phyloP scores from a whole-genome alignment of 2,797 vertebrate genomes.

The Mastacembelus armatus region DNA sequence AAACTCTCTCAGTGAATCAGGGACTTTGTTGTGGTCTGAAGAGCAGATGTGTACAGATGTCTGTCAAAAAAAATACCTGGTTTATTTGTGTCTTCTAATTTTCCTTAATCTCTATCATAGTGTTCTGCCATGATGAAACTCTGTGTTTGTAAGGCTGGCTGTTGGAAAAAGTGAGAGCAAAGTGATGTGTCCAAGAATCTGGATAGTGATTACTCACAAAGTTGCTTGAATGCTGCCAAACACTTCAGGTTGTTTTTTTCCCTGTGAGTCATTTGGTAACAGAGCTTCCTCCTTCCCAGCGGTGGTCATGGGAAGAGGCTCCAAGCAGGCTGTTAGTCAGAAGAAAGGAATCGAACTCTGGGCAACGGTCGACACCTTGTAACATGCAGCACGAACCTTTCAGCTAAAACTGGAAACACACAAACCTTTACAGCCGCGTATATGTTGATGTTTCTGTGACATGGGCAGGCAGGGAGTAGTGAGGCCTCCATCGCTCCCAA shows the following conservation, averaged over 20 bases:
- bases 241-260: constrained; percentile 69
- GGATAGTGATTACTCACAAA: constrained; percentile 78
- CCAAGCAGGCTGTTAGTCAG: constrained; percentile 73
- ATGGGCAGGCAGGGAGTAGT: not conserved
- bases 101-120: constrained; percentile 51
- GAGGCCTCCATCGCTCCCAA: not conserved
- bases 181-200: constrained; percentile 73
- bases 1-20: constrained; percentile 20
- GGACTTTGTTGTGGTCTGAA: constrained; percentile 52
- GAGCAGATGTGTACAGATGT: constrained; percentile 54
- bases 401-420: constrained; percentile 44
- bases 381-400: constrained; percentile 52
- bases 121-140: constrained; percentile 38
- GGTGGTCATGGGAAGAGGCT: constrained; percentile 74
- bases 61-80: constrained; percentile 20
- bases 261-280: constrained; percentile 75
- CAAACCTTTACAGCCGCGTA: constrained; percentile 13
- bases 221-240: constrained; percentile 68
- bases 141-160: constrained; percentile 25
- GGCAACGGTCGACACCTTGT: constrained; percentile 63
- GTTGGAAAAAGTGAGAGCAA: constrained; percentile 77
- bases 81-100: constrained; percentile 48
- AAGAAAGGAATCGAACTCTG: constrained; percentile 67
- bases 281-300: constrained; percentile 74
- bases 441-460: constrained; percentile 3